Base-by-base conservation (phyloP, 2,797 vertebrate species). In the Gallinago nigripennis region DNA sequence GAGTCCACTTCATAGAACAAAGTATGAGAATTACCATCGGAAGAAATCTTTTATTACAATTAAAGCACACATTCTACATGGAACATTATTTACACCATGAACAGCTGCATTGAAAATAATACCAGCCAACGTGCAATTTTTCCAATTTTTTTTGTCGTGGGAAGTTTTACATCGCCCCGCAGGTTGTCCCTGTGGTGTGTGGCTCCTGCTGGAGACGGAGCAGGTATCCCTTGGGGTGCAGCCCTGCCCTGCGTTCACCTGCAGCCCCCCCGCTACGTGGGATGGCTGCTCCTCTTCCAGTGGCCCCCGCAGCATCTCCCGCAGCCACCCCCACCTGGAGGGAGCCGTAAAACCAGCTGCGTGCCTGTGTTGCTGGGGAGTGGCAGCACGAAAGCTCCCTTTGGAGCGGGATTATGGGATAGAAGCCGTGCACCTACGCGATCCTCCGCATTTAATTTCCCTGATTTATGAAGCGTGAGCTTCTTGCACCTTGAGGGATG, bases 401-500 rank as follows among this genome's bases (percentile, higher is more conserved):
- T 87, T 86, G 77, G 77, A 81, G 71, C 24, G 3, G 63, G 88
- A 79, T 95, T 89, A 58, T 63, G 86, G 90, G 90, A 70, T 60
- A 60, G n/a, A 77, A 94, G 81, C 53, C 51, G 12, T 1, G 63
- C 73, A 89, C 82, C 70, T 75, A 92, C 53, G 11, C 95, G 92
- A 76, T 94, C 88, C 70, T 90, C 58, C 6, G 57, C 9, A 1
- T 87, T 94, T 96, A n/a, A 96, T 95, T 95, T 85, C 92, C 84
- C 82, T 96, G 86, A 95, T 97, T 96, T 95, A 96, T 86, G 89
- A 92, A 92, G 91, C 0, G 11, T 53, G 72, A 96, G 95, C 94
- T 97, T 94, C 97, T 96, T n/a, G 9, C 90, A 94, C 81, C 95
- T 97, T 94, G 82, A 41, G 94, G 94, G 94, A 25, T 85, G 68